These are phyloP conservation scores for Cosmia trapezina DNA, from an alignment of 2,888 invertebrate genomes.

Conservation along the genomic window DNA sequence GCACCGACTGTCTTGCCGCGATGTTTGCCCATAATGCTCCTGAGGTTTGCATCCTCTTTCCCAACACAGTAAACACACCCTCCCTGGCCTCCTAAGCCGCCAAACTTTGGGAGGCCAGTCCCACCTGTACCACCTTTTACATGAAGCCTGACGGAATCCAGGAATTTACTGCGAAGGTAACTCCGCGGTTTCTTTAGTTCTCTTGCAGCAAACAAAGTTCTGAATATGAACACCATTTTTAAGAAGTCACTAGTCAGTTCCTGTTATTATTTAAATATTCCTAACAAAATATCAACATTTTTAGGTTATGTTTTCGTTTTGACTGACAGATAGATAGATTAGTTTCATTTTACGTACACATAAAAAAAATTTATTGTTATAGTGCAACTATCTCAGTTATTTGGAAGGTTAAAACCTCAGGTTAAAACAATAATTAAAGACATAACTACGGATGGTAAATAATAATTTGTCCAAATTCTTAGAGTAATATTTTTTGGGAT, in stretches of 20 bases:
- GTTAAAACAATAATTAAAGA: background rate
- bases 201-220: slow-evolving; percentile 84
- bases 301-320: slow-evolving; percentile 47
- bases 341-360: background rate
- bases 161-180: slow-evolving; percentile 91
- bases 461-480: background rate
- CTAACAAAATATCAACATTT: slow-evolving; percentile 9
- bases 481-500: background rate
- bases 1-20: slow-evolving; percentile 92
- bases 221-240: slow-evolving; percentile 88
- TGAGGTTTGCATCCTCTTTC: slow-evolving; percentile 91
- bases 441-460: background rate
- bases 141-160: slow-evolving; percentile 95
- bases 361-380: background rate
- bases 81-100: slow-evolving; percentile 97
- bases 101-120: slow-evolving; percentile 93
- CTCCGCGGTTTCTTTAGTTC: slow-evolving; percentile 88
- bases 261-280: background rate
- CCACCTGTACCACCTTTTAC: slow-evolving; percentile 96
- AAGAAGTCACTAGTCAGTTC: background rate
- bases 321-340: slow-evolving; percentile 3
- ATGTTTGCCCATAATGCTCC: slow-evolving; percentile 86
- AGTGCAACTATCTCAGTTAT: background rate
- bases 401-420: background rate
- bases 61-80: slow-evolving; percentile 95